A percentile compares a stretch with the other conserved stretches of the same genome.
phyloP scores from a whole-genome alignment of 1,140 invertebrate species.

The Antheraea pernyi region DNA sequence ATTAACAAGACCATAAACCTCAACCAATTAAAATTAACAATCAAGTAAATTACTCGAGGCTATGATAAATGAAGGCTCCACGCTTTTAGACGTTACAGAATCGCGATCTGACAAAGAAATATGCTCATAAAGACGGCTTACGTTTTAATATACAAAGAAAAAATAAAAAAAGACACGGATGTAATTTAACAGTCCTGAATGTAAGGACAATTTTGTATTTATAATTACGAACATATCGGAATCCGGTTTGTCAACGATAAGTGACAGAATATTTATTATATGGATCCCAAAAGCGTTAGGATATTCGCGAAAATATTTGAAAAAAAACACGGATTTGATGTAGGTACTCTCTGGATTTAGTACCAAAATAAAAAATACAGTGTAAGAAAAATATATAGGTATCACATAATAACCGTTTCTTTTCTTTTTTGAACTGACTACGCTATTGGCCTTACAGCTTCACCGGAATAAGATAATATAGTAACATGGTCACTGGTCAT shows the following conservation, averaged over 20 bases:
- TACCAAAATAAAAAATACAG: no score
- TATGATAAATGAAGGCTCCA: neutral
- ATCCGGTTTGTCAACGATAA: neutral
- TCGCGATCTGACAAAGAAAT: neutral
- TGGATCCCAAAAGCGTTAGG: no score
- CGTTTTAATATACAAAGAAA: neutral
- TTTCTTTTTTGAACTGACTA: no score
- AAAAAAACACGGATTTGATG: no score
- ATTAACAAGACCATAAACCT: no score
- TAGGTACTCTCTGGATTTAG: no score
- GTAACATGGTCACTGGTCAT: no score
- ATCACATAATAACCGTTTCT: no score
- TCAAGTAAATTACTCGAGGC: neutral
- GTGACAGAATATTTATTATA: neutral
- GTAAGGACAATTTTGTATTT: neutral
- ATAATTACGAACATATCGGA: conserved; percentile 2
- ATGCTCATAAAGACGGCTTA: neutral
- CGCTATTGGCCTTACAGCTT: no score
- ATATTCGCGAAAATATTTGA: no score
- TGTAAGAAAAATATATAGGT: no score
- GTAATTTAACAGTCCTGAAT: neutral
- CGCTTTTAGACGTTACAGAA: neutral
- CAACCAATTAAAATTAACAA: neutral
- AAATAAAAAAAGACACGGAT: neutral
- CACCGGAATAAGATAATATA: no score